Base-by-base conservation (phyloP, 1,140 invertebrate genomes). In the Oryzaephilus surinamensis region DNA sequence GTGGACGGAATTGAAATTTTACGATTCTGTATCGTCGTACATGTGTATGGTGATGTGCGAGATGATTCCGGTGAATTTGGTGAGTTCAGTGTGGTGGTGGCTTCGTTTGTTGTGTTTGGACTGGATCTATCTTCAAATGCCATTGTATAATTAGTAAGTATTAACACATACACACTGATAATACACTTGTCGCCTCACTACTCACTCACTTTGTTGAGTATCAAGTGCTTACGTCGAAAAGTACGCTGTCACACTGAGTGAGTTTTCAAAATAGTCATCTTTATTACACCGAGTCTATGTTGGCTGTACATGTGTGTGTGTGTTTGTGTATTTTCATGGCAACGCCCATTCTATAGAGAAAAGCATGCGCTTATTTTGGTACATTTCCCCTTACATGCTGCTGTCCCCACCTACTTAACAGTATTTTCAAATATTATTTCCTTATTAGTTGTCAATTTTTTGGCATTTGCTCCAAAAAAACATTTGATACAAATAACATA, bases 241-340 rank as follows among this genome's bases (percentile, higher is more conserved):
- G 56, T 57, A 51, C 54, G 50, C 57, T 62, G 60, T 62, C 60
- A 62, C 55, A 62, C 58, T 62, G 60, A 62, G 60, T 62, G 52
- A 62, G 60, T 56, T 61, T 62, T 62, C 60, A 62, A 60, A 62
- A 62, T 62, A 62, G 57, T 62, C 57, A 62, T 62, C 60, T 62
- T 62, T 62, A 62, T 62, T 60, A 62, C 58, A n/a, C n/a, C n/a
- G n/a, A n/a, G n/a, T n/a, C n/a, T n/a, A n/a, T n/a, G n/a, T n/a
- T n/a, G n/a, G n/a, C n/a, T n/a, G n/a, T n/a, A n/a, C n/a, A n/a
- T n/a, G n/a, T n/a, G n/a, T n/a, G n/a, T n/a, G n/a, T n/a, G n/a
- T n/a, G n/a, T n/a, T n/a, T n/a, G n/a, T n/a, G n/a, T n/a, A n/a
- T n/a, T n/a, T n/a, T n/a, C n/a, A n/a, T n/a, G n/a, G n/a, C n/a